These are phyloP conservation scores for Malurus alboscapulatus DNA, from an alignment of 2,113 vertebrate species.

Conservation along the genomic window DNA sequence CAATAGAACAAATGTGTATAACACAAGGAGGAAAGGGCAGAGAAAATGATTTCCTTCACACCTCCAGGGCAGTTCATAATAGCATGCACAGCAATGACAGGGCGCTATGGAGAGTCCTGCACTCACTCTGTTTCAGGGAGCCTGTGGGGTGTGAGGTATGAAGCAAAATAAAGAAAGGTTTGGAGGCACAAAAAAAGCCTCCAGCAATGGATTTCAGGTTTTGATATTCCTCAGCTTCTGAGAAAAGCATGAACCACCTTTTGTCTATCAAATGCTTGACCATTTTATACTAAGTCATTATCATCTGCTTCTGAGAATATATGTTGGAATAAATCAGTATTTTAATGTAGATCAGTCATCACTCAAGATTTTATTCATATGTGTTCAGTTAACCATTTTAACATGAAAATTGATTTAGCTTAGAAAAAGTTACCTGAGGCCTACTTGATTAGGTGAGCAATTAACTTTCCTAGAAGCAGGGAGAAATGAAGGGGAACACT, in stretches of 20 bases:
- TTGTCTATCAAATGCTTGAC: not conserved
- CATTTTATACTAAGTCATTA: not conserved
- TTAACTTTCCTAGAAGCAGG: not conserved
- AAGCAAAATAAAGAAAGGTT: not conserved
- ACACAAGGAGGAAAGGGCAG: not conserved
- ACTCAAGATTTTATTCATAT: not conserved
- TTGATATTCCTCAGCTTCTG: not conserved
- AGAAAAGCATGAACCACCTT: not conserved
- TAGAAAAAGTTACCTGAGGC: not conserved
- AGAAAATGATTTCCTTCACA: accelerated
- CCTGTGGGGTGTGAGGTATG: not conserved
- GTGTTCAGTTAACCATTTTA: not conserved
- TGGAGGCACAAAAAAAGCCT: not conserved
- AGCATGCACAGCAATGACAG: accelerated
- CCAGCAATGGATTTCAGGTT: not conserved
- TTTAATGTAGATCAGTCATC: not conserved
- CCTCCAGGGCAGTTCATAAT: not conserved
- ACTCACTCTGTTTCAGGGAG: not conserved
- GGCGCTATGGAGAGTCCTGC: not conserved
- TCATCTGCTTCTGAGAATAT: not conserved
- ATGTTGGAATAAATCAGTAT: not conserved
- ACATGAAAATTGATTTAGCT: not conserved
- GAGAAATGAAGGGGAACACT: not conserved
- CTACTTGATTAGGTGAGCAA: not conserved
- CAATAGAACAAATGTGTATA: not conserved